Conservation (phyloP, 2,797 vertebrate species). For the Gobionotothen gibberifrons region DNA sequence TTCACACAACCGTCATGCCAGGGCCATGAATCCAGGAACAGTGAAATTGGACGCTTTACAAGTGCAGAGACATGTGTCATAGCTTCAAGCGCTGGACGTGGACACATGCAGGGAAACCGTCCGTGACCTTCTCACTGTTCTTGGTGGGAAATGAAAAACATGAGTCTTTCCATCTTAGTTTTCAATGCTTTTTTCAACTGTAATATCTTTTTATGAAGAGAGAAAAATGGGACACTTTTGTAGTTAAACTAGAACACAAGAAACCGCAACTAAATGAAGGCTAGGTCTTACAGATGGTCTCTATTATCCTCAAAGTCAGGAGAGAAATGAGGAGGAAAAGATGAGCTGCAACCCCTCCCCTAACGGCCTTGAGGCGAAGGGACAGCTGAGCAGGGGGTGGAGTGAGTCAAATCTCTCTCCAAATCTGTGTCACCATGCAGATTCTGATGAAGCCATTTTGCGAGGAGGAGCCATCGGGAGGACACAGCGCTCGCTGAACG, state of each 20-base stretch:
- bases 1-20: conserved; percentile 6
- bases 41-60: conserved; percentile 6
- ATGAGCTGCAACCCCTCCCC: conserved; percentile 54
- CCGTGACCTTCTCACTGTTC: conserved; percentile 32
- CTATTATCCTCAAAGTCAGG: conserved; percentile 72
- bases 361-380: conserved; percentile 47
- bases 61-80: conserved; percentile 20
- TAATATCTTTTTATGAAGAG: conserved; percentile 38
- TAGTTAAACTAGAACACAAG: conserved; percentile 49
- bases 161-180: conserved; percentile 11
- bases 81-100: conserved; percentile 19
- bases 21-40: conserved; percentile 25
- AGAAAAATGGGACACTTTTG: conserved; percentile 58
- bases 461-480: conserved; percentile 17
- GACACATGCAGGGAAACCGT: conserved; percentile 35
- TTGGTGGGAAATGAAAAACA: conserved; percentile 38
- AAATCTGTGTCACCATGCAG: conserved; percentile 47
- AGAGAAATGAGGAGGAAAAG: conserved; percentile 64
- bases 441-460: conserved; percentile 53
- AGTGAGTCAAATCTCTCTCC: conserved; percentile 21
- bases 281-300: conserved; percentile 72
- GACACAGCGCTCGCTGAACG: conserved; percentile 26
- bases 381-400: conserved; percentile 54
- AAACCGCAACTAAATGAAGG: conserved; percentile 71
- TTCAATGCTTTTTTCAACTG: neutral